Evolutionary conservation across 64 coral and sea anemone genomes (phyloP).

Genomic region (Cladopsammia gracilis): DNA sequence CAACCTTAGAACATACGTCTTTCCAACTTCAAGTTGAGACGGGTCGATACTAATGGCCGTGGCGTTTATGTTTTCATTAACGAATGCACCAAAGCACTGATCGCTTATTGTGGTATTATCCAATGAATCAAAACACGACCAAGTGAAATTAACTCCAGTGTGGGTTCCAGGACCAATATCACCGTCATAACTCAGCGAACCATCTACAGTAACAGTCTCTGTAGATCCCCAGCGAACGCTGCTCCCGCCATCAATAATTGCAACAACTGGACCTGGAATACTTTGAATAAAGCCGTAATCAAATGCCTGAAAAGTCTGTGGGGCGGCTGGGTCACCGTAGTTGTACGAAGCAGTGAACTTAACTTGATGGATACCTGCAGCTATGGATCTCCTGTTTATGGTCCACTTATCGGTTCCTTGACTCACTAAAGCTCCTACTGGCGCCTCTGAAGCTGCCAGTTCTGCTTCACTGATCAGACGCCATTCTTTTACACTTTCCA

Average conservation of each 20-base stretch:
- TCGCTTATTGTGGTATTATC: not conserved
- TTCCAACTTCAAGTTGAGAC: not conserved
- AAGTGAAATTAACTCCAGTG: conserved; percentile 3
- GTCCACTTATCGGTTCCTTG: conserved; percentile 37
- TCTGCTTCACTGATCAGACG: conserved; percentile 21
- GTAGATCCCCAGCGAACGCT: not conserved
- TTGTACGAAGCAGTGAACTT: conserved; percentile 2
- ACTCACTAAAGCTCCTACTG: not conserved
- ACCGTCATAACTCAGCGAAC: conserved; percentile 29
- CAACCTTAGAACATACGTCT: not conserved
- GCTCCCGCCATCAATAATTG: conserved; percentile 44
- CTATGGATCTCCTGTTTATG: conserved; percentile 18
- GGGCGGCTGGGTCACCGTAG: not conserved
- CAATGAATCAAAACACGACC: conserved; percentile 8
- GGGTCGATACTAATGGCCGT: not conserved
- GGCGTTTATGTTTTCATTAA: not conserved
- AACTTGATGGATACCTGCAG: conserved; percentile 24
- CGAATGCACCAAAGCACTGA: conserved; percentile 29
- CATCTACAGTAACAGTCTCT: conserved; percentile 15
- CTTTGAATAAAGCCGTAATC: conserved; percentile 39
- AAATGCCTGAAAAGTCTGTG: not conserved
- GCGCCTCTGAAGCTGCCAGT: not conserved
- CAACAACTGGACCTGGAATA: not conserved
- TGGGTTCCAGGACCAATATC: conserved; percentile 42
- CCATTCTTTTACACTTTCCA: conserved; percentile 2